Evolutionary conservation across 2,797 vertebrate species (phyloP).

Genomic region (Ptychobarbus kaznakovi): DNA sequence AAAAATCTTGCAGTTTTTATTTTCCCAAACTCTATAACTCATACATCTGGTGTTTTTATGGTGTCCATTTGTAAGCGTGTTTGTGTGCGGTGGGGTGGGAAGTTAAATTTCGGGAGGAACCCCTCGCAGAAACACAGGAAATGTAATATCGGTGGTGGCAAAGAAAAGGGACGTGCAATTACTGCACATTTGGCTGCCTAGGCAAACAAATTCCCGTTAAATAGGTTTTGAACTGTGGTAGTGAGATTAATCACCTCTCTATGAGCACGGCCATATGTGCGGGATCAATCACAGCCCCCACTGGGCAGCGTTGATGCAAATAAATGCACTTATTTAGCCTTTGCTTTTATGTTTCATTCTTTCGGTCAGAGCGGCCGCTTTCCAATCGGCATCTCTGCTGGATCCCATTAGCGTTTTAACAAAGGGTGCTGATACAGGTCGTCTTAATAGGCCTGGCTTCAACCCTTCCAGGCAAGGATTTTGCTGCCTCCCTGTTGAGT

Average conservation of each 20-base stretch:
- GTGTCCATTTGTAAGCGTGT: slow-evolving; percentile 19
- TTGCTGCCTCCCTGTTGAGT: slow-evolving; percentile 33
- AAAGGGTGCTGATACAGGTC: slow-evolving; percentile 63
- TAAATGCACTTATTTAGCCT: slow-evolving; percentile 71
- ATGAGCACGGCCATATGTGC: slow-evolving; percentile 71
- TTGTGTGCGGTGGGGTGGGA: slow-evolving; percentile 9
- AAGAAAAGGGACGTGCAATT: slow-evolving; percentile 73
- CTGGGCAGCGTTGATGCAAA: slow-evolving; percentile 73
- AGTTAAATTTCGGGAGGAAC: slow-evolving; percentile 34
- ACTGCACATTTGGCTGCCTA: slow-evolving; percentile 64
- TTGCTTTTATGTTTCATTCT: slow-evolving; percentile 69
- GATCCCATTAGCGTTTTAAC: slow-evolving; percentile 68
- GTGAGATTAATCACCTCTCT: slow-evolving; percentile 75
- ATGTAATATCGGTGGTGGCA: slow-evolving; percentile 72
- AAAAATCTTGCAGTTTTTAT: slow-evolving; percentile 26
- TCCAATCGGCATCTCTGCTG: slow-evolving; percentile 69
- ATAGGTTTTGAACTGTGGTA: slow-evolving; percentile 75
- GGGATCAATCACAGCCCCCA: slow-evolving; percentile 73
- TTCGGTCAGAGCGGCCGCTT: slow-evolving; percentile 68
- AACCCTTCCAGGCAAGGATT: slow-evolving; percentile 29
- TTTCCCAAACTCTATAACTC: slow-evolving; percentile 34
- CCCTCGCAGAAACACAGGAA: slow-evolving; percentile 59
- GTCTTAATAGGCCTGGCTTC: slow-evolving; percentile 57
- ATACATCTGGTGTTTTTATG: slow-evolving; percentile 36
- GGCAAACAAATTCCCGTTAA: slow-evolving; percentile 70